These are phyloP conservation scores for Steatornis caripensis DNA, from an alignment of 2,113 vertebrate genomes.

Conservation along the genomic window DNA sequence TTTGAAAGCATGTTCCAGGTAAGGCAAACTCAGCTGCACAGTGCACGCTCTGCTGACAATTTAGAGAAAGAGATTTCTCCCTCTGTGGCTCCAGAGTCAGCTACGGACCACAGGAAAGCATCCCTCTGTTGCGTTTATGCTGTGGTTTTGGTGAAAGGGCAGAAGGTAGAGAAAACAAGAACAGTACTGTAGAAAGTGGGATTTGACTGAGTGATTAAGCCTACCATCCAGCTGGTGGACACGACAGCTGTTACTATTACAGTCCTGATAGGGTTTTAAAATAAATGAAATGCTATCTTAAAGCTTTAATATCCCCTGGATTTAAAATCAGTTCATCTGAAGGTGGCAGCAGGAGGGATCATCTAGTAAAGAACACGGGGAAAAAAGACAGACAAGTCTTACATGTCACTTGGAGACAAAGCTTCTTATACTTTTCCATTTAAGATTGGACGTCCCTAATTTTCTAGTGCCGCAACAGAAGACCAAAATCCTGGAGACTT, in stretches of 20 bases:
- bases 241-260: constrained; percentile 26
- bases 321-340: constrained; percentile 11
- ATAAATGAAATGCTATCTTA: too few species aligned
- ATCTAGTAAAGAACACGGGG: neutral
- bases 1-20: neutral
- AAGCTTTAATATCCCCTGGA: constrained; percentile 33
- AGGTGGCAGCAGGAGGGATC: constrained; percentile 14
- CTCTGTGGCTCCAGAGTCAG: neutral
- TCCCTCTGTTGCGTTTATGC: neutral
- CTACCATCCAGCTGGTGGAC: neutral
- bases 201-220: neutral
- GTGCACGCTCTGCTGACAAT: neutral
- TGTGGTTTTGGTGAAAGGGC: neutral
- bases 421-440: neutral
- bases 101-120: neutral
- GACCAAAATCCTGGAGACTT: neutral
- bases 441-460: neutral
- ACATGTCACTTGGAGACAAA: constrained; percentile 1
- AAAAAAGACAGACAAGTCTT: neutral
- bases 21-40: neutral
- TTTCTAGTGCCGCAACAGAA: neutral
- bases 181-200: neutral
- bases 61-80: neutral
- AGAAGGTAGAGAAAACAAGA: neutral
- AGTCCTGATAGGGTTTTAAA: too few species aligned